A percentile compares a stretch with the other conserved stretches of the same genome.
These are phyloP conservation scores for Ardeotis arabs DNA, from an alignment of 2,113 vertebrate genomes.

Conservation along the genomic window DNA sequence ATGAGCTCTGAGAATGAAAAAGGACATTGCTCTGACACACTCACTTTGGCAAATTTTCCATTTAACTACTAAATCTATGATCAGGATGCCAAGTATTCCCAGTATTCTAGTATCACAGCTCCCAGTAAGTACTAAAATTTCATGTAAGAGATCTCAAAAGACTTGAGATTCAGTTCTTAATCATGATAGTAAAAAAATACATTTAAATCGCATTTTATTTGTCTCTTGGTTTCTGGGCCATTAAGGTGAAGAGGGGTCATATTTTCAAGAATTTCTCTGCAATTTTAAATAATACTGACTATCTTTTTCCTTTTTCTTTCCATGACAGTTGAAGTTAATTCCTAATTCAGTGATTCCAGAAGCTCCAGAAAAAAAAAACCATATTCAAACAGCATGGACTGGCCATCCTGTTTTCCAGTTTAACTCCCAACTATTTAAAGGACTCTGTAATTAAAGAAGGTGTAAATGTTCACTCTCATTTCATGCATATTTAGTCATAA, in stretches of 20 bases:
- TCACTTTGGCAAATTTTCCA: neutral
- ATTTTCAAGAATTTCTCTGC: neutral
- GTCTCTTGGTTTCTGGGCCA: neutral
- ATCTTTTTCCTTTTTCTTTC: neutral
- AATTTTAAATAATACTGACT: neutral
- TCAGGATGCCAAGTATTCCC: neutral
- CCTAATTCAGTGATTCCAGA: neutral
- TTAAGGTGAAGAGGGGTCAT: neutral
- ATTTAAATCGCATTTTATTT: neutral
- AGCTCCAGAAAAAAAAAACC: neutral
- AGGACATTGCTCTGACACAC: neutral
- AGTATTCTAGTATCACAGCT: neutral
- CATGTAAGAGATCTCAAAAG: neutral
- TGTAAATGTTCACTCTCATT: neutral
- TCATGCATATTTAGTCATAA: slow-evolving; percentile 9
- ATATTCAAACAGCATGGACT: neutral
- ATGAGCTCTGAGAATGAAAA: neutral
- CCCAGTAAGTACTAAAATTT: neutral
- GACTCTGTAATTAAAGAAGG: neutral
- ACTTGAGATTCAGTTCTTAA: neutral
- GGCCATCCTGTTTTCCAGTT: neutral
- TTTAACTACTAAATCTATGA: neutral
- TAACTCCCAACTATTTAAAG: neutral
- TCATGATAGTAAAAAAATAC: neutral
- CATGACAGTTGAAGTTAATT: neutral